Conservation (phyloP, 2,797 vertebrate species). For the Argyrosomus regius region DNA sequence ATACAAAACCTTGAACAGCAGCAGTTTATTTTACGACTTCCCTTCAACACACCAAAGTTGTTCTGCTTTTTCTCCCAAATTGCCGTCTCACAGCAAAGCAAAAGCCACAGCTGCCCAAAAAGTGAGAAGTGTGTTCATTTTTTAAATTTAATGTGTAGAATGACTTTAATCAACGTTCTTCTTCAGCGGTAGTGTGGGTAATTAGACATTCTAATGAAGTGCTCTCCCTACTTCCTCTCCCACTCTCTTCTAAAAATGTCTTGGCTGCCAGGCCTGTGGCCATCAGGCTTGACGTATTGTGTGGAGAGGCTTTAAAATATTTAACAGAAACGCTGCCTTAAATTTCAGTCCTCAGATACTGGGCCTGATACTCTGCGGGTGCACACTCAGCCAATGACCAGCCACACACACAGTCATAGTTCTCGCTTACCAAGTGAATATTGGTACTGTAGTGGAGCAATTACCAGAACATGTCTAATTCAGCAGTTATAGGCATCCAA, state of each 20-base stretch:
- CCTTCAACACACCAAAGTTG: slow-evolving; percentile 51
- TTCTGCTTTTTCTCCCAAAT: slow-evolving; percentile 56
- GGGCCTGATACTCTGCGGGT: slow-evolving; percentile 56
- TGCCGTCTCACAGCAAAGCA: slow-evolving; percentile 51
- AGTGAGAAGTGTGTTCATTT: slow-evolving; percentile 56
- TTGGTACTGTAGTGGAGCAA: slow-evolving; percentile 40
- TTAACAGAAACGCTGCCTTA: slow-evolving; percentile 84
- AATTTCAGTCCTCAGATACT: slow-evolving; percentile 79
- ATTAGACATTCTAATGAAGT: slow-evolving; percentile 89
- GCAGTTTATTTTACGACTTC: slow-evolving; percentile 71
- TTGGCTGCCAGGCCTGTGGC: slow-evolving; percentile 76
- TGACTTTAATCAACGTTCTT: slow-evolving; percentile 85
- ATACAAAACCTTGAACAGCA: slow-evolving; percentile 61
- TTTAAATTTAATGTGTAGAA: slow-evolving; percentile 81
- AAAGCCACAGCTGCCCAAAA: slow-evolving; percentile 42
- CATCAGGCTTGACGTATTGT: slow-evolving; percentile 83
- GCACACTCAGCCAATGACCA: slow-evolving; percentile 35
- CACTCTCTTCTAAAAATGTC: slow-evolving; percentile 85
- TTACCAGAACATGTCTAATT: slow-evolving; percentile 57
- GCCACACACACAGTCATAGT: slow-evolving; percentile 38
- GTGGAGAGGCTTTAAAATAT: slow-evolving; percentile 86
- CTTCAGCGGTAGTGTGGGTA: slow-evolving; percentile 77
- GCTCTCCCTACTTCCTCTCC: slow-evolving; percentile 80
- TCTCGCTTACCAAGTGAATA: slow-evolving; percentile 51
- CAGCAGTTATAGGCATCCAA: slow-evolving; percentile 39